phyloP scores from a whole-genome alignment of 2,888 invertebrate species.

The Caenorhabditis zanzibari region DNA sequence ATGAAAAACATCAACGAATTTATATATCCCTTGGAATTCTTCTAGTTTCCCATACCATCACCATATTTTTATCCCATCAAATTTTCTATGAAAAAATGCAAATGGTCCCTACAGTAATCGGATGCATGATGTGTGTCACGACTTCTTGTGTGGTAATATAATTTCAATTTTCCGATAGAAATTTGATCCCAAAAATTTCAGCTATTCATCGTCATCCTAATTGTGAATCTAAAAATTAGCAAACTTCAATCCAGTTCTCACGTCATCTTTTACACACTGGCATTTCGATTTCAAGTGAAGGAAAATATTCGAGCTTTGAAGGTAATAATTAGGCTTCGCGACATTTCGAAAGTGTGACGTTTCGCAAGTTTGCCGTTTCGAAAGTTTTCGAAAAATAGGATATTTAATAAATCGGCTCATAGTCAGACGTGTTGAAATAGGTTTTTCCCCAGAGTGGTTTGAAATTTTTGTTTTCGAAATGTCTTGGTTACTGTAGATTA shows the following conservation, averaged over 20 bases:
- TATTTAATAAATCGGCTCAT: too few species aligned
- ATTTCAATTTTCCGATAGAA: not conserved
- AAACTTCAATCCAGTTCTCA: conserved; percentile 1
- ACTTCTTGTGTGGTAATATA: conserved; percentile 30
- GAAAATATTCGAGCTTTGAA: conserved; percentile 52
- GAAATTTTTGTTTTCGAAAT: too few species aligned
- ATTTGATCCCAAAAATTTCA: conserved; percentile 3
- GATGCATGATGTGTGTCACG: conserved; percentile 22
- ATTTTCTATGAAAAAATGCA: conserved; percentile 16
- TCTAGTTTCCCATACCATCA: not conserved
- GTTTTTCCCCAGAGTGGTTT: too few species aligned
- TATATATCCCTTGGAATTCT: conserved; percentile 34
- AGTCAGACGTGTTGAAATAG: too few species aligned
- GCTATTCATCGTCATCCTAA: conserved; percentile 29
- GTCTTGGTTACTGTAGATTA: not conserved
- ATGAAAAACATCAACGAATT: conserved; percentile 31
- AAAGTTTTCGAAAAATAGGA: too few species aligned
- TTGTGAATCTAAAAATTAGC: conserved; percentile 41
- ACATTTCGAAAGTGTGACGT: too few species aligned
- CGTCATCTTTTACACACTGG: conserved; percentile 36
- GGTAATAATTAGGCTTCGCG: too few species aligned
- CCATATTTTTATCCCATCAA: conserved; percentile 1
- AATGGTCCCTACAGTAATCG: conserved; percentile 25
- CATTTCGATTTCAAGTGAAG: conserved; percentile 54
- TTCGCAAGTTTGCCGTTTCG: too few species aligned